Evolutionary conservation across 2,797 vertebrate species (phyloP), one percentile per base, ranked within the genome.

Genomic region (Sarcoramphus papa): DNA sequence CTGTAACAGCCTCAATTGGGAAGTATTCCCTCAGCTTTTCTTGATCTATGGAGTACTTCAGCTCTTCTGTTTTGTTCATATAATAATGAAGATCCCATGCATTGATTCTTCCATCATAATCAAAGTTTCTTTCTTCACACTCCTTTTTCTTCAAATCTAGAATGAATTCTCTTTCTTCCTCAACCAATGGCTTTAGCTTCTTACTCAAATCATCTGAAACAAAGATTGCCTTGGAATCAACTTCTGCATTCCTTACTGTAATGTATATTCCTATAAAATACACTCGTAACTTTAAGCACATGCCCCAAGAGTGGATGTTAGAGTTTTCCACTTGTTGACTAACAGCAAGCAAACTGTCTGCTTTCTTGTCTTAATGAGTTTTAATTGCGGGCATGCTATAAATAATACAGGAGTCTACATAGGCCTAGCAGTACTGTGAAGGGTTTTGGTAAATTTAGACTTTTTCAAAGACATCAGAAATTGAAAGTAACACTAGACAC

Each of bases 61-160:
- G 98, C 95, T 99, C 98, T 97, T 99, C 99, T 84, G 99, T 99
- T 92, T 98, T 98, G 70, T 98, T 99, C 99, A 99, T 99, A 95
- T 99, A 99, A 94, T 99, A 99, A 64, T 98, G 98, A 53, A 99
- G 95, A 97, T 99, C 99, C 99, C 99, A 99, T 12, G 99, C 99
- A 22, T 99, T 98, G 97, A 99, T 99, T 97, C 97, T 98, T 75
- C 98, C 98, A 20, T 99, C 99, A n/a, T 98, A 99, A 28, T 95
- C 88, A 50, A 97, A 93, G 59, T 98, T 98, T 97, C 89, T 98
- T 97, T 98, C 98, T 97, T 98, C 76, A 91, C 99, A 99, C 90
- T 99, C 99, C 41, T 98, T 98, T 97, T 98, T 98, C 98, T 99
- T 99, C 90, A 99, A 98, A 5, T 98, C 97, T 68, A 99, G 97